These are phyloP conservation scores for Eurois occulta DNA, from an alignment of 2,888 invertebrate genomes.

Conservation along the genomic window DNA sequence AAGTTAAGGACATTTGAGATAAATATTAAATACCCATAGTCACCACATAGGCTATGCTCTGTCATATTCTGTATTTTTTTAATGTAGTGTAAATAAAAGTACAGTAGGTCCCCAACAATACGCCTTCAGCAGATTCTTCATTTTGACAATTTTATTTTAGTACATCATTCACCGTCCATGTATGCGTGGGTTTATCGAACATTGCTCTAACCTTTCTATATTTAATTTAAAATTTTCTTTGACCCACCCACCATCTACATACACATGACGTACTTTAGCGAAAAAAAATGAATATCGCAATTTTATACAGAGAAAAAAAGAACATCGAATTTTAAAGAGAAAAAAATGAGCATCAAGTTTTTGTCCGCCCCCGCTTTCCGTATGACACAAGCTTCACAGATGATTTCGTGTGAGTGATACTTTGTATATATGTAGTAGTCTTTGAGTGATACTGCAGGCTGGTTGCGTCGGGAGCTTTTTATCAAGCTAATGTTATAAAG, in stretches of 20 bases:
- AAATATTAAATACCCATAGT: neutral
- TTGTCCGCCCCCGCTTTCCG: neutral
- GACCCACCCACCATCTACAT: neutral
- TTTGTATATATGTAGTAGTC: no score
- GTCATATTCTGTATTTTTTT: no score
- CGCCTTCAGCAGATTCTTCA: neutral
- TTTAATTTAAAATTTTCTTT: neutral
- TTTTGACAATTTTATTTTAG: conserved; percentile 5
- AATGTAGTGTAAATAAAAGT: neutral
- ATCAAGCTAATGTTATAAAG: conserved; percentile 41
- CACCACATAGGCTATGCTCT: neutral
- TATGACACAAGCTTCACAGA: conserved; percentile 21
- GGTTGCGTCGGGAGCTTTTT: conserved; percentile 39
- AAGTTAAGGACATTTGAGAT: neutral
- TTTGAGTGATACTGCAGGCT: conserved; percentile 41
- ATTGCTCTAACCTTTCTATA: neutral
- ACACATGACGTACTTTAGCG: neutral
- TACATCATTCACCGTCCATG: neutral
- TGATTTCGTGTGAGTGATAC: conserved; percentile 46
- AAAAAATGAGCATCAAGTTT: neutral
- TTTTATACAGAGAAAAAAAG: neutral
- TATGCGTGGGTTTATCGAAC: conserved; percentile 13
- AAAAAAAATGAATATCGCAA: neutral
- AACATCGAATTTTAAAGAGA: neutral
- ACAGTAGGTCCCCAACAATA: neutral